Conservation (phyloP, 2,797 vertebrate species). For the Remorina albescens region DNA sequence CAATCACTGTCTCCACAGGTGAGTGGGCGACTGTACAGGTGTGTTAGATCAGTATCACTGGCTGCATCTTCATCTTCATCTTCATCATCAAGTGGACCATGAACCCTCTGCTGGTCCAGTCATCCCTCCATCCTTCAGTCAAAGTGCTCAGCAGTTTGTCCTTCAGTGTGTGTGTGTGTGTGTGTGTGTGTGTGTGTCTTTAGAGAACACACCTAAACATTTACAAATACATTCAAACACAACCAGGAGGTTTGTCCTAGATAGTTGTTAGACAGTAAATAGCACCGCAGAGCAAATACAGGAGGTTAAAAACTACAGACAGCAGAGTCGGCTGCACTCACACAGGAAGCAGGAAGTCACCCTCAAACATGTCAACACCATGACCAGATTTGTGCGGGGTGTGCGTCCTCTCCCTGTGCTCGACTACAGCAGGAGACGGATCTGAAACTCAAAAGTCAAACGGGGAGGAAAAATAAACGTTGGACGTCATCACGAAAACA, state of each 20-base stretch:
- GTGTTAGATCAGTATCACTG: conserved; percentile 77
- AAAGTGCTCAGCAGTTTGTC: conserved; percentile 71
- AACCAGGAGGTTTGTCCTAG: conserved; percentile 64
- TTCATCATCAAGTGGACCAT: not conserved
- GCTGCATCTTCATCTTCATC: too few species aligned
- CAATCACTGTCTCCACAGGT: conserved; percentile 71
- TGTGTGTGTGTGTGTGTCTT: conserved; percentile 31
- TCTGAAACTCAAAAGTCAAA: not conserved
- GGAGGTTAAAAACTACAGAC: conserved; percentile 26
- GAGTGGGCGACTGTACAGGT: conserved; percentile 77
- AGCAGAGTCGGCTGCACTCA: conserved; percentile 28
- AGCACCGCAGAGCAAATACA: conserved; percentile 76
- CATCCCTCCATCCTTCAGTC: conserved; percentile 43
- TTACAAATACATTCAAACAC: conserved; percentile 84
- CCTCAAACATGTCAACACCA: too few species aligned
- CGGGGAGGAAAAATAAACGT: not conserved
- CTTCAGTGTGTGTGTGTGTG: conserved; percentile 53
- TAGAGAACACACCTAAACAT: conserved; percentile 79
- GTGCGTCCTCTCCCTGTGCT: not conserved
- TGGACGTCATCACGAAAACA: too few species aligned
- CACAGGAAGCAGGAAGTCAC: conserved; percentile 19
- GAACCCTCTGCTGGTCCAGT: conserved; percentile 23
- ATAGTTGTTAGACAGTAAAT: conserved; percentile 77
- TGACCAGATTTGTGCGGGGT: not conserved
- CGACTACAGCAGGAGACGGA: not conserved